Conservation (phyloP, 2,797 vertebrate genomes). For the Sarcoramphus papa region DNA sequence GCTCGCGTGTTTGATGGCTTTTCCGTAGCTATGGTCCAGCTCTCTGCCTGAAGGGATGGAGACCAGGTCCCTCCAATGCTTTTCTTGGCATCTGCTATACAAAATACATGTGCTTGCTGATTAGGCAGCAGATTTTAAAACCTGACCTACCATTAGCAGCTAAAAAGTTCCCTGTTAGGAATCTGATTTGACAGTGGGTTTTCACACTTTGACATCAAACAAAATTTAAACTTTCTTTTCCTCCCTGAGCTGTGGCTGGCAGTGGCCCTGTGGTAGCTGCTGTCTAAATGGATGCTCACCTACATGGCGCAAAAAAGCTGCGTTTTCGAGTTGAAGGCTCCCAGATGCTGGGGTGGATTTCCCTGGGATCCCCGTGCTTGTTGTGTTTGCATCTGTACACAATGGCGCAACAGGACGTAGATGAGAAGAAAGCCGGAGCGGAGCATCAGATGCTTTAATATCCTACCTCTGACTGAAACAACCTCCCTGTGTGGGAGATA, state of each 20-base stretch:
- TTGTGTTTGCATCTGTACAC: neutral
- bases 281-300: neutral
- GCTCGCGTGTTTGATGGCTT: neutral
- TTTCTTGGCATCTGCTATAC: neutral
- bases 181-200: neutral
- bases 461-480: constrained; percentile 60
- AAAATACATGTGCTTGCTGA: neutral
- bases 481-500: constrained; percentile 61
- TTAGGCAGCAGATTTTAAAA: neutral
- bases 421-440: neutral
- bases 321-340: neutral
- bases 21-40: neutral
- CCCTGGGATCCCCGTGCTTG: neutral
- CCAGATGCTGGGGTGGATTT: neutral
- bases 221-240: neutral
- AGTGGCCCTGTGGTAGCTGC: neutral
- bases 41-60: neutral
- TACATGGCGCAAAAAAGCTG: neutral
- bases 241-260: accelerated
- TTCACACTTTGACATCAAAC: neutral
- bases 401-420: neutral
- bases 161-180: neutral
- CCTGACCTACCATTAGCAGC: neutral
- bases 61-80: neutral
- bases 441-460: constrained; percentile 44